Conservation (phyloP, 2,888 invertebrate species). For the Epistrophe eligans region DNA sequence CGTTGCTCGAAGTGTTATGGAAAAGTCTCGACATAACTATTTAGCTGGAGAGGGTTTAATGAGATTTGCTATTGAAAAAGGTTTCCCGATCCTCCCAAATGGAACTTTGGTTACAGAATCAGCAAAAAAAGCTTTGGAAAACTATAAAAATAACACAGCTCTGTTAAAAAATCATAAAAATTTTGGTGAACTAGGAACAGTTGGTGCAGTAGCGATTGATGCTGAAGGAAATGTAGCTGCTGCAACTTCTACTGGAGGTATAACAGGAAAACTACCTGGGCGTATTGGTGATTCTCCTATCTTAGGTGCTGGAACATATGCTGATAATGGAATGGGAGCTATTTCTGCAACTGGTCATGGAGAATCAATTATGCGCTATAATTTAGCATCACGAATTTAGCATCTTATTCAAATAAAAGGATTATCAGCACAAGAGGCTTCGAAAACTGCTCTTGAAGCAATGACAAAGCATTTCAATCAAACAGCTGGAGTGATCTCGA, state of each 20-base stretch:
- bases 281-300: slow-evolving; percentile 91
- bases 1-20: slow-evolving; percentile 90
- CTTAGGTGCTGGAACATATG: slow-evolving; percentile 90
- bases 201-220: slow-evolving; percentile 91
- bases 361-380: slow-evolving; percentile 91
- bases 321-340: slow-evolving; percentile 89
- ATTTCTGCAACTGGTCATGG: slow-evolving; percentile 93
- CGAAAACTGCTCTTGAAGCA: slow-evolving; percentile 86
- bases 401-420: slow-evolving; percentile 87
- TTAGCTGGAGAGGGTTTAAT: slow-evolving; percentile 90
- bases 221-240: slow-evolving; percentile 89
- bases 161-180: slow-evolving; percentile 4
- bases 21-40: slow-evolving; percentile 89
- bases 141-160: slow-evolving; percentile 78
- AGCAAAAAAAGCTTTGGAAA: slow-evolving; percentile 86
- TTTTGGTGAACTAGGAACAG: slow-evolving; percentile 89
- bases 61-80: slow-evolving; percentile 86
- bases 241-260: slow-evolving; percentile 94
- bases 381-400: slow-evolving; percentile 89
- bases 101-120: slow-evolving; percentile 88
- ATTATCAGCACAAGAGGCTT: slow-evolving; percentile 86
- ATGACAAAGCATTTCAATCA: slow-evolving; percentile 89
- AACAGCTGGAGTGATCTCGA: slow-evolving; percentile 90
- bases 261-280: slow-evolving; percentile 90
- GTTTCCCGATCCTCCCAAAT: slow-evolving; percentile 86